Base-by-base conservation (phyloP, 2,797 vertebrate genomes). In the Halcyon leucocephala region DNA sequence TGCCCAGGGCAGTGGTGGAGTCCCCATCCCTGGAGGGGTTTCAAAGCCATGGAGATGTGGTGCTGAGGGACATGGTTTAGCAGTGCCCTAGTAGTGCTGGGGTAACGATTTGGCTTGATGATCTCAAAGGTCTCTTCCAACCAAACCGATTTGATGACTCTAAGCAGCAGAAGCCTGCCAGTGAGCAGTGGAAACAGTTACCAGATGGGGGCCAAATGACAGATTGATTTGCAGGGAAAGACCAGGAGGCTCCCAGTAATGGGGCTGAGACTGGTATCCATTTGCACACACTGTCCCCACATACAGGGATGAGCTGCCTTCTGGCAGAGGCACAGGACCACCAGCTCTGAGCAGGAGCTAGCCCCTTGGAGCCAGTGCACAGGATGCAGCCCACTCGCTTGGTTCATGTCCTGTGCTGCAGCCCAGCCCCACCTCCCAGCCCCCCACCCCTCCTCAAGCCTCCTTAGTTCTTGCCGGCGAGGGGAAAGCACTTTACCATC, bases 261-360 rank as follows among this genome's bases (percentile, higher is more conserved):
- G 1, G 67, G 78, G 52, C 71, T 74, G 69, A 39, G 66, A 58
- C 42, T 49, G 39, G n/a, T 72, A 37, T 8, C 25, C n/a, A 3
- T 76, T 72, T 44, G 39, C 66, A 84, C 37, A 29, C 31, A 7
- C 52, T 3, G 3, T 62, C 29, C 67, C 65, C 31, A 4, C 0
- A 7, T 0, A 0, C 0, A 1, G 74, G 87, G 60, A 62, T 0
- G 0, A 0, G 0, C 44, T 41, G 82, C 44, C 16, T 84, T 79
- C 89, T 85, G 22, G 55, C 66, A 82, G 85, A 37, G 24, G 5
- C 24, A 10, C 0, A n/a, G 49, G 69, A 64, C 71, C 61, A 64
- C 69, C 64, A 64, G 16, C 44, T 48, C 46, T 0, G 0, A 1
- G 2, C 41, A 44, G 8, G 22, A 88, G 65, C 66, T 0, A 0